These are phyloP conservation scores for Chroicocephalus ridibundus DNA, from an alignment of 2,113 vertebrate genomes.

Conservation along the genomic window DNA sequence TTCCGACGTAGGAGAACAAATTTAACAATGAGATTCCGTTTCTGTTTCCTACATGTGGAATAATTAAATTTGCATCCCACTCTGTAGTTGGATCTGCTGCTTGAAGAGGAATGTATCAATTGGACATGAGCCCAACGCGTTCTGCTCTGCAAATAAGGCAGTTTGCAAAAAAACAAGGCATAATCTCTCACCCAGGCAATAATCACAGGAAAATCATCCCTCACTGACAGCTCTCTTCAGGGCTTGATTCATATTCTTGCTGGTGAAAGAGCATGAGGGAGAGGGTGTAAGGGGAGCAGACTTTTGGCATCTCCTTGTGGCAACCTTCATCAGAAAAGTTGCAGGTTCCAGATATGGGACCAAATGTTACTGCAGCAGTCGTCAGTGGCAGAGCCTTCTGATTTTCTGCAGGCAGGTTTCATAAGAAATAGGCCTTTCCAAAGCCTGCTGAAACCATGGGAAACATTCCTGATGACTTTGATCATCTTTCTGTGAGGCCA, in stretches of 20 bases:
- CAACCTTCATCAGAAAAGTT: not conserved
- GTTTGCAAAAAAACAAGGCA: conserved; percentile 56
- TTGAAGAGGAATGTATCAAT: conserved; percentile 77
- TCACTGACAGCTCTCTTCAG: conserved; percentile 69
- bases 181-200: conserved; percentile 68
- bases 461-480: not conserved
- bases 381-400: not conserved
- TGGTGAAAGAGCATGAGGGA: conserved; percentile 27
- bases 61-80: conserved; percentile 80
- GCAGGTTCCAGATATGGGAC: not conserved
- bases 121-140: conserved; percentile 72
- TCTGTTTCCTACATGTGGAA: conserved; percentile 78
- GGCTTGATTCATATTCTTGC: conserved; percentile 69
- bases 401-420: not conserved
- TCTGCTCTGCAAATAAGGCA: conserved; percentile 74
- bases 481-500: not conserved
- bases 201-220: conserved; percentile 73
- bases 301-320: conserved; percentile 46
- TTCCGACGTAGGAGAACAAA: conserved; percentile 72
- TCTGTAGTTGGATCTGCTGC: conserved; percentile 67
- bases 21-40: conserved; percentile 79
- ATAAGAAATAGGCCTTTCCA: not conserved
- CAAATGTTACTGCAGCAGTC: not conserved
- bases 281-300: not conserved
- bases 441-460: not conserved